Base-by-base conservation (phyloP, 2,797 vertebrate species). In the Amphiprion clarkii region DNA sequence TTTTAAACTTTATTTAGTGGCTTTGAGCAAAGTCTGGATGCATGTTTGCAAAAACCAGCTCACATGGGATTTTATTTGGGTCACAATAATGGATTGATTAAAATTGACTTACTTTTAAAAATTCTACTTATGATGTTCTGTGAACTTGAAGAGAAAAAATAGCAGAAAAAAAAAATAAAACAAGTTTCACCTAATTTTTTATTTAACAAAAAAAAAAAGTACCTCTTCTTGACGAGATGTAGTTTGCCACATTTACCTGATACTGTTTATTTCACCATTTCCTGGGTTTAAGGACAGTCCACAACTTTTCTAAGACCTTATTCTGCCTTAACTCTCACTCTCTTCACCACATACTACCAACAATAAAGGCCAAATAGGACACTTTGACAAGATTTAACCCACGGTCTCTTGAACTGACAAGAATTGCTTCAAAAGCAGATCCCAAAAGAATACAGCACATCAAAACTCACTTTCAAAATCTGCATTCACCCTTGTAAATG, bases 251-350 rank as follows among this genome's bases (percentile, higher is more conserved):
- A 31, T 6, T 7, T 31, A 31, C 31, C 31, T 7, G 6, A 31
- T 7, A 6, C 5, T 31, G 31, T 31, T 31, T 7, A 31, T 31
- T 31, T 31, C 6, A 31, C 6, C 31, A 31, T 31, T 31, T 48
- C 6, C 44, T 48, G 6, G 14, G 14, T 44, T 17, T 16, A 44
- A 48, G 46, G n/a, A 5, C 12, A 66, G 33, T 19, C 6, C 52
- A 31, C n/a, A 36, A 42, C 39, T 42, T 68, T 66, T 39, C 0
- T 27, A 27, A n/a, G 71, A 49, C 61, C 13, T 73, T 51, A 68
- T 59, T 23, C 8, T 3, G 54, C 39, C 3, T 56, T 54, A 60
- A 53, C 14, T 7, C 29, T 56, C 8, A 46, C 2, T 33, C 71
- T 40, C 56, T 71, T 61, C 21, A 27, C 3, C 23, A 31, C 29